phyloP scores from a whole-genome alignment of 2,797 vertebrate species.

The Platalea minor region DNA sequence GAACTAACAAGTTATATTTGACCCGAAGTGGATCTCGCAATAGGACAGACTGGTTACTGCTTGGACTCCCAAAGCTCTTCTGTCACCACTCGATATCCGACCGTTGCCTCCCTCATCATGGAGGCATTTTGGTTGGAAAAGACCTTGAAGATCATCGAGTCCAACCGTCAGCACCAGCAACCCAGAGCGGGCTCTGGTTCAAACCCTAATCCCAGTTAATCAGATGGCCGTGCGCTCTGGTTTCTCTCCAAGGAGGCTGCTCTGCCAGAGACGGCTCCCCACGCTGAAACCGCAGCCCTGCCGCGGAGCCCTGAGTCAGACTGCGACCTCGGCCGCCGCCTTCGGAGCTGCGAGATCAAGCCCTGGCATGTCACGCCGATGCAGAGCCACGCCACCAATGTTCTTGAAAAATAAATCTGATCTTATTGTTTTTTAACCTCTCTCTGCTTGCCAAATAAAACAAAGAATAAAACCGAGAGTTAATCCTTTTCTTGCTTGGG shows the following conservation, averaged over 20 bases:
- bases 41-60: background rate
- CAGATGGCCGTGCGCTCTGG: accelerated
- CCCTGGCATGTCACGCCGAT: background rate
- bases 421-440: background rate
- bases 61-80: background rate
- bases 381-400: background rate
- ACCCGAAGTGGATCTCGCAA: background rate
- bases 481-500: background rate
- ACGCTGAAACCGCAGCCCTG: background rate
- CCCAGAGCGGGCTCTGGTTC: background rate
- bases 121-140: background rate
- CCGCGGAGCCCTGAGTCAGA: background rate
- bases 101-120: background rate
- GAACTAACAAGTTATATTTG: background rate
- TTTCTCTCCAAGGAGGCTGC: background rate
- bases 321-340: background rate
- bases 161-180: background rate
- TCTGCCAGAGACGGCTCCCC: background rate
- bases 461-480: background rate
- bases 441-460: background rate
- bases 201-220: background rate
- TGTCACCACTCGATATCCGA: background rate
- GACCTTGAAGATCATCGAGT: background rate
- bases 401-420: background rate
- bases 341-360: background rate